Evolutionary conservation across 1,140 invertebrate species (phyloP).

Genomic region (Asobara japonica): DNA sequence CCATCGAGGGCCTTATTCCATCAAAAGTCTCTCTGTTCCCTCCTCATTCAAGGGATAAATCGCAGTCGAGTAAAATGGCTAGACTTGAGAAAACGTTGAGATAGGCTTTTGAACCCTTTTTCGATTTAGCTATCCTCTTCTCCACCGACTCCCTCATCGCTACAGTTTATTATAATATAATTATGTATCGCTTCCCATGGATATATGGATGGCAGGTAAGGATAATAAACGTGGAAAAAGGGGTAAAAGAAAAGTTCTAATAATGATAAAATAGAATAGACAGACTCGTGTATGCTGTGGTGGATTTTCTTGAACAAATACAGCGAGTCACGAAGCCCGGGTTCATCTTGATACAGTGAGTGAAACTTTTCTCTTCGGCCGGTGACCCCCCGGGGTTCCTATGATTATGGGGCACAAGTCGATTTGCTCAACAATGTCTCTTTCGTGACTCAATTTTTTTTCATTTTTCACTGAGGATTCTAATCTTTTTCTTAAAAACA

Average conservation of each 20-base stretch:
- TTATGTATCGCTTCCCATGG: slow-evolving; percentile 61
- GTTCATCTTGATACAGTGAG: slow-evolving; percentile 30
- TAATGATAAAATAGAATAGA: slow-evolving; percentile 6
- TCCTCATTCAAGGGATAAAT: neutral
- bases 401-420: slow-evolving; percentile 32
- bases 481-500: neutral
- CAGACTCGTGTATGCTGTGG: neutral
- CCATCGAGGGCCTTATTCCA: neutral
- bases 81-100: neutral
- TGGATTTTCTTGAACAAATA: slow-evolving; percentile 30
- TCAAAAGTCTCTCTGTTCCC: too few relatives aligned
- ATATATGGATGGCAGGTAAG: slow-evolving; percentile 39
- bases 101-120: neutral
- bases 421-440: slow-evolving; percentile 40
- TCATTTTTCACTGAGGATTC: slow-evolving; percentile 24
- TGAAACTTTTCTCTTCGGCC: slow-evolving; percentile 35
- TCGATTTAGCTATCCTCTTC: neutral
- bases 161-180: slow-evolving; percentile 69
- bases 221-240: slow-evolving; percentile 25
- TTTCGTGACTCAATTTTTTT: slow-evolving; percentile 35
- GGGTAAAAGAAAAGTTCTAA: neutral
- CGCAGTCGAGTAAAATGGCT: neutral
- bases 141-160: slow-evolving; percentile 49
- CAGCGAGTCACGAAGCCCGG: slow-evolving; percentile 28
- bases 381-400: slow-evolving; percentile 24